phyloP scores from a whole-genome alignment of 2,888 invertebrate species.

The Margaritifera margaritifera region DNA sequence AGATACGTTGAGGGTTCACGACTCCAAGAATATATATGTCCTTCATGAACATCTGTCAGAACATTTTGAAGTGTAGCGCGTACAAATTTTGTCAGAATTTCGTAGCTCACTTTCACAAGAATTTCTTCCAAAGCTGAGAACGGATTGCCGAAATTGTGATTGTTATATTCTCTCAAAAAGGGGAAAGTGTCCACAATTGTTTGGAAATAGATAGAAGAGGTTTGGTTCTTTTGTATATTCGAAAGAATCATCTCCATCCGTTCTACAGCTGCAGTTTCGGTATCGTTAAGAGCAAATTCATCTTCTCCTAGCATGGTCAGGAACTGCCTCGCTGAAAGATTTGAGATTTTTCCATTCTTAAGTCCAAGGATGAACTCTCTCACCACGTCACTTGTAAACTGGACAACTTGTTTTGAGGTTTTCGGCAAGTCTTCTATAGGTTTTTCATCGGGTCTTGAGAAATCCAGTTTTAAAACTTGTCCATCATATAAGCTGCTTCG shows the following conservation, averaged over 20 bases:
- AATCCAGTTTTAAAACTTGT: too few relatives aligned
- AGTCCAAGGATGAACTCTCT: slow-evolving; percentile 22
- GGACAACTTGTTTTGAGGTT: slow-evolving; percentile 9
- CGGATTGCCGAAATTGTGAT: slow-evolving; percentile 27
- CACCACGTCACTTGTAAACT: slow-evolving; percentile 29
- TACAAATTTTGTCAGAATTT: slow-evolving; percentile 44
- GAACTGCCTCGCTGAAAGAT: slow-evolving; percentile 36
- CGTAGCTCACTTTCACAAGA: slow-evolving; percentile 35
- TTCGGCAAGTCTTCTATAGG: neutral
- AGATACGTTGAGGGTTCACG: slow-evolving; percentile 24
- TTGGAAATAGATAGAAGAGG: slow-evolving; percentile 21
- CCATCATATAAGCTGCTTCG: neutral
- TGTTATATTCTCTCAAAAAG: slow-evolving; percentile 4
- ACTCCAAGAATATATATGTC: slow-evolving; percentile 3
- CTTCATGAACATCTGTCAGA: slow-evolving; percentile 35
- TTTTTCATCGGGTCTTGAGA: neutral
- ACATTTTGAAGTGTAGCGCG: slow-evolving; percentile 40
- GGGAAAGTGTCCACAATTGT: slow-evolving; percentile 32
- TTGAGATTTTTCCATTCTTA: slow-evolving; percentile 25
- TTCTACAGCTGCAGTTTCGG: slow-evolving; percentile 24
- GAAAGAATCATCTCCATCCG: slow-evolving; percentile 14
- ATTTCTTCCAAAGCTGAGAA: slow-evolving; percentile 36
- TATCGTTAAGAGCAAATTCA: slow-evolving; percentile 14
- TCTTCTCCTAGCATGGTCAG: slow-evolving; percentile 23
- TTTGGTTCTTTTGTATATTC: slow-evolving; percentile 19